Evolutionary conservation across 2,797 vertebrate genomes (phyloP).

Genomic region (Poecilia picta): DNA sequence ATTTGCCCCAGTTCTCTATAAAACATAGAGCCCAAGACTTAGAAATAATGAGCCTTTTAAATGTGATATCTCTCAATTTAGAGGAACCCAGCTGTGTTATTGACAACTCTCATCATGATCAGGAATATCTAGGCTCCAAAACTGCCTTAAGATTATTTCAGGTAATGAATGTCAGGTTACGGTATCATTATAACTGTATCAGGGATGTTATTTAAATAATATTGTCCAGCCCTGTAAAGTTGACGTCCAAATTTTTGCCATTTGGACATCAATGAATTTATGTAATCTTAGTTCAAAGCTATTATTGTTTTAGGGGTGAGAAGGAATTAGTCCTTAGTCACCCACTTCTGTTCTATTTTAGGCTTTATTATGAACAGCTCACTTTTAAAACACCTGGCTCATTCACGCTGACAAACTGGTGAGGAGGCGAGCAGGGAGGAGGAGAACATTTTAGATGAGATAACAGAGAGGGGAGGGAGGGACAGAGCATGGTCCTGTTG

Average conservation of each 20-base stretch:
- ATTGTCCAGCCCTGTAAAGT: background rate
- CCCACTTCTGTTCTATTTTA: constrained; percentile 2
- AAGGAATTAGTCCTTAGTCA: background rate
- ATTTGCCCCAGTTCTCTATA: background rate
- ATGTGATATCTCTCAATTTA: background rate
- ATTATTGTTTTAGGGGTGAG: background rate
- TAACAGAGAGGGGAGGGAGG: constrained; percentile 54
- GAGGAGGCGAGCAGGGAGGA: constrained; percentile 34
- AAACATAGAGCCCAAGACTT: background rate
- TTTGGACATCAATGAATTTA: background rate
- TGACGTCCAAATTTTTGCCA: background rate
- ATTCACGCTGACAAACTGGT: constrained; percentile 8
- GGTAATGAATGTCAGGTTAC: background rate
- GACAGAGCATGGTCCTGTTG: constrained; percentile 66
- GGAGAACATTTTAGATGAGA: constrained; percentile 61
- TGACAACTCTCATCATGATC: background rate
- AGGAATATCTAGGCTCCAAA: background rate
- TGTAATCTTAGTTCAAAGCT: background rate
- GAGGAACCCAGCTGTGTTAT: background rate
- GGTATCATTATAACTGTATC: background rate
- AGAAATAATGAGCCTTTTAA: background rate
- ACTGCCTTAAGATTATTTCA: background rate
- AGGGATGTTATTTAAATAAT: background rate
- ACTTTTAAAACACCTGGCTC: constrained; percentile 36
- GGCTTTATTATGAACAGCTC: constrained; percentile 5